A percentile compares a stretch with the other conserved stretches of the same genome.
These are phyloP conservation scores for Nebria salina DNA, from an alignment of 2,888 invertebrate species.

Conservation along the genomic window DNA sequence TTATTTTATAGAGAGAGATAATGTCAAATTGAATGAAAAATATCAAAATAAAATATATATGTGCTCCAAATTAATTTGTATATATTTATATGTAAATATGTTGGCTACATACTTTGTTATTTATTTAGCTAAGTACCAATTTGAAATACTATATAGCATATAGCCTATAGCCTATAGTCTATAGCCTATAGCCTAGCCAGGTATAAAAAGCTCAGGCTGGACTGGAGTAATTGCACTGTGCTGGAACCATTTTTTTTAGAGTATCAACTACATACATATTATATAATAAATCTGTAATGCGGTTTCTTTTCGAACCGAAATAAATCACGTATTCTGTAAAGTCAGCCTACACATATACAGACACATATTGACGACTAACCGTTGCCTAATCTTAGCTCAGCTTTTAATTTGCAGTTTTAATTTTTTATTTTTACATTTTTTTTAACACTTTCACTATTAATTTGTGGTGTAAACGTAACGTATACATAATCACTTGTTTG, in stretches of 20 bases:
- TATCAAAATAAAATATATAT: constrained; percentile 2
- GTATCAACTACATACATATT: background rate
- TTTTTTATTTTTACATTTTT: constrained; percentile 41
- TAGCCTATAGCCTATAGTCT: no score
- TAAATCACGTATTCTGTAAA: constrained; percentile 49
- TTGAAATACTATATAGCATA: no score
- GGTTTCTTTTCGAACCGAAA: constrained; percentile 32
- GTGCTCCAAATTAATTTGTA: constrained; percentile 24
- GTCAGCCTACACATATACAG: constrained; percentile 63
- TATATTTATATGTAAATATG: constrained; percentile 30
- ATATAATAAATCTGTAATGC: constrained; percentile 5
- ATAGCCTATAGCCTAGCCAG: no score
- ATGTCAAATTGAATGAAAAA: background rate
- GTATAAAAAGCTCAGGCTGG: background rate
- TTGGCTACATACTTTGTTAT: constrained; percentile 9
- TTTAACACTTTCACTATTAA: constrained; percentile 40
- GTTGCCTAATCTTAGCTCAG: constrained; percentile 64
- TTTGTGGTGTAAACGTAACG: constrained; percentile 45
- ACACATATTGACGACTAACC: constrained; percentile 62
- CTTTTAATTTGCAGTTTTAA: constrained; percentile 63
- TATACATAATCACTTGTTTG: constrained; percentile 45
- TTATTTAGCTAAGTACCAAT: no score
- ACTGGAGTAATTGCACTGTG: constrained; percentile 21
- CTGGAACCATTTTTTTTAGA: constrained; percentile 44
- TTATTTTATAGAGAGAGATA: constrained; percentile 35